Percentiles rank a stretch among this genome's conserved stretches.
phyloP scores from a whole-genome alignment of 2,113 vertebrate species.

The Hydrolagus affinis region DNA sequence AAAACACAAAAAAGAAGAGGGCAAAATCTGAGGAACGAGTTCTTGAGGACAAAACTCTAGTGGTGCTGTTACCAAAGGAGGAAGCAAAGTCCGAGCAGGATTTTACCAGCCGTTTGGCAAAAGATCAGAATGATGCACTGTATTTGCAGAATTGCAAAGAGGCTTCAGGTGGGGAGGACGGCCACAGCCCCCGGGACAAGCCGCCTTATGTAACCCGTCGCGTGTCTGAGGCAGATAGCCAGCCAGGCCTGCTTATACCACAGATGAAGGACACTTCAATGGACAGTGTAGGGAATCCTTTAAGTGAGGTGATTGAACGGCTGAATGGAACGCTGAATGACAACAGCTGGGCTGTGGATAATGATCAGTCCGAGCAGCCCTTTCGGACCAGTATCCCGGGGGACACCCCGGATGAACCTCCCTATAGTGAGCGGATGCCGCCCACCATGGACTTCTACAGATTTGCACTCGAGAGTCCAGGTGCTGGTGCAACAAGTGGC shows the following conservation, averaged over 20 bases:
- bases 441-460: constrained; percentile 75
- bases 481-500: constrained; percentile 73
- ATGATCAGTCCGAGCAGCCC: constrained; percentile 60
- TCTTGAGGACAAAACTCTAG: constrained; percentile 35
- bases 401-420: constrained; percentile 63
- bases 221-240: constrained; percentile 34
- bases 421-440: constrained; percentile 57
- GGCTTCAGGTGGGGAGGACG: constrained; percentile 34
- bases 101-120: neutral
- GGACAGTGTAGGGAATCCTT: constrained; percentile 73
- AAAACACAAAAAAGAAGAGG: constrained; percentile 70
- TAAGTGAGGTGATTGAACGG: constrained; percentile 75
- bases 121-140: constrained; percentile 23
- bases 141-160: neutral
- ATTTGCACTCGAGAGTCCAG: constrained; percentile 86
- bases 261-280: constrained; percentile 87
- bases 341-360: constrained; percentile 46
- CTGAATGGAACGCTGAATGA: constrained; percentile 69
- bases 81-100: constrained; percentile 1
- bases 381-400: constrained; percentile 74
- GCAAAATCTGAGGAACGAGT: constrained; percentile 41
- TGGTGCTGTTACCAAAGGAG: neutral
- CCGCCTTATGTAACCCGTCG: neutral
- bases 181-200: constrained; percentile 23
- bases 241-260: constrained; percentile 61